Base-by-base conservation (phyloP, 1,140 invertebrate genomes). In the Leptopilina clavipes region DNA sequence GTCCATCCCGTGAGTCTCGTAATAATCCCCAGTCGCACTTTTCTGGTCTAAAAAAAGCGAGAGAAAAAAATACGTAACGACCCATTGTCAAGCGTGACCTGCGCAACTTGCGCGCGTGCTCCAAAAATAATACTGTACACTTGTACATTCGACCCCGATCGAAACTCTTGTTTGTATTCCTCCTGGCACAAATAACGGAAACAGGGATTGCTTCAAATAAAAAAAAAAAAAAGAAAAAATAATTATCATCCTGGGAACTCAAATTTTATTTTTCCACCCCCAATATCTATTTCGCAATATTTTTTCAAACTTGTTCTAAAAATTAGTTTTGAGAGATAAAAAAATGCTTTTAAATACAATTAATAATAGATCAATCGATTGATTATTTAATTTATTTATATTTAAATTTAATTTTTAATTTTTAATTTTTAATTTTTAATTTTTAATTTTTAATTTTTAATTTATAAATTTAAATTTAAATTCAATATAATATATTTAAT, bases 1-100 rank as follows among this genome's bases (percentile, higher is more conserved):
- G 45, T 54, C 70, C 59, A 54, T 75, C 74, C 70, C 74, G 43
- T 25, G 73, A 48, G 74, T 70, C 74, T 70, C 74, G 73, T 74
- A 74, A 74, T 74, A 59, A 43, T 52, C 19, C 43, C 45, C 59
- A 48, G 73, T 40, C 73, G 54, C 31, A 44, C 59, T 44, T 75
- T 75, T 48, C 37, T 40, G 37, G 45, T 31, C 76, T 37, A 37
- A 40, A 65, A 59, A 65, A 65, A 65, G 25, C 22, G 59, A 65
- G 59, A 65, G 22, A 65, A 65, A 65, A n/a, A 37, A 37, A 65
- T 65, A 65, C 59, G 71, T 77, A 76, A 78, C 76, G 80, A 79
- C 78, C 73, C 79, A 75, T 77, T 79, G 80, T 78, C 77, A 75
- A 40, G 5, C 78, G 43, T 75, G 78, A 82, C 81, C 76, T 80